phyloP scores from a whole-genome alignment of 2,113 vertebrate genomes.

The Eira barbara region DNA sequence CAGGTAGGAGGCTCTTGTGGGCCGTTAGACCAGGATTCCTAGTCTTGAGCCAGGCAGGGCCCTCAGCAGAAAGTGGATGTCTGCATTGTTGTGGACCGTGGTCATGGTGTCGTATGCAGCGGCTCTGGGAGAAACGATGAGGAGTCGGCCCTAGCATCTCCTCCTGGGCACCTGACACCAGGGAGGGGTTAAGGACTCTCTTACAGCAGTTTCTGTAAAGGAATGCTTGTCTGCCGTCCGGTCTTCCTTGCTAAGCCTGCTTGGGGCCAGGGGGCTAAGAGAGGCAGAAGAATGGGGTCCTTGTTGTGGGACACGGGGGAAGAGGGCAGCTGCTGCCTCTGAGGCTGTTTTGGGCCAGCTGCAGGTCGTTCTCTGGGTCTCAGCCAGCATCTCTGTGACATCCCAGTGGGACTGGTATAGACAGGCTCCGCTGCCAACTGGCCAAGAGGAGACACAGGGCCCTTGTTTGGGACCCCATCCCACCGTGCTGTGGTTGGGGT shows the following conservation, averaged over 20 bases:
- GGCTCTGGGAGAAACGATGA: not conserved
- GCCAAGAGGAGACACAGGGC: not conserved
- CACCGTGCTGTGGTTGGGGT: not conserved
- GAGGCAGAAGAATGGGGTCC: not conserved
- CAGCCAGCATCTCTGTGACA: not conserved
- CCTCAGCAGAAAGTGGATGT: not conserved
- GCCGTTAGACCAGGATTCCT: not conserved
- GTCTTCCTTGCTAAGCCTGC: not conserved
- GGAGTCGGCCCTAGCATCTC: not conserved
- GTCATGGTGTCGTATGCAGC: accelerated
- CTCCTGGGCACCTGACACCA: accelerated
- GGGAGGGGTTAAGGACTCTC: not conserved
- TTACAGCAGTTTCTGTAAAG: not conserved
- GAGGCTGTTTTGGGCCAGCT: not conserved
- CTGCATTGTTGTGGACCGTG: accelerated
- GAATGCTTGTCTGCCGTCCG: accelerated
- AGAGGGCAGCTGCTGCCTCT: not conserved
- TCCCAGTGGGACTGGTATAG: not conserved
- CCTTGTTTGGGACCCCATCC: not conserved
- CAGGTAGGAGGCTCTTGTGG: constrained; percentile 75
- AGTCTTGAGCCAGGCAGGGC: not conserved
- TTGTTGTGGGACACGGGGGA: not conserved
- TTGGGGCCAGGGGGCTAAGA: not conserved
- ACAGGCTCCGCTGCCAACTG: not conserved
- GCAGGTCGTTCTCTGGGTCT: not conserved